Conservation (phyloP, 2,797 vertebrate species). For the Pachyuromys duprasi region DNA sequence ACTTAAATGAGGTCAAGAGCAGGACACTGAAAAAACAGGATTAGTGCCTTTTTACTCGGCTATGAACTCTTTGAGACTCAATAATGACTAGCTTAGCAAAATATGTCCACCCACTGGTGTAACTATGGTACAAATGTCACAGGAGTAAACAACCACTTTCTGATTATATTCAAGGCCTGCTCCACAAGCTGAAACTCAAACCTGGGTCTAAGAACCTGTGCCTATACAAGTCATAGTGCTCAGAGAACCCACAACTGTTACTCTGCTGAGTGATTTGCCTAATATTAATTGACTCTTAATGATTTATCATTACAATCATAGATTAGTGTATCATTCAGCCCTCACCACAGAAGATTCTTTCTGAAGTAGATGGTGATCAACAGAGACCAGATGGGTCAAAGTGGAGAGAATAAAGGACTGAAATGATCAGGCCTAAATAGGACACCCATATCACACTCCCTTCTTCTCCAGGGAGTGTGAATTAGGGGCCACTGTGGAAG, state of each 20-base stretch:
- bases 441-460: background rate
- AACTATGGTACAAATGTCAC: background rate
- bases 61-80: background rate
- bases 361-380: background rate
- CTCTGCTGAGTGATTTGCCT: background rate
- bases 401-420: background rate
- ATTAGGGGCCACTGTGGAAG: background rate
- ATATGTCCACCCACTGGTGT: background rate
- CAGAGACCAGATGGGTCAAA: background rate
- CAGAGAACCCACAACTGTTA: background rate
- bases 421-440: background rate
- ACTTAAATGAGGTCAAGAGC: background rate
- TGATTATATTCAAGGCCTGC: background rate
- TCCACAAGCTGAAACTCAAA: background rate
- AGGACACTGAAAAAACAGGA: background rate
- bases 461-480: background rate
- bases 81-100: background rate
- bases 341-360: background rate
- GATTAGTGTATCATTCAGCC: background rate
- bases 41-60: background rate
- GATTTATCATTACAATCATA: background rate
- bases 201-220: background rate
- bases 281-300: background rate
- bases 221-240: background rate
- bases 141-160: background rate